A percentile compares a stretch with the other conserved stretches of the same genome.
Evolutionary conservation across 2,888 invertebrate genomes (phyloP).

Genomic region (Macrophya annulata): DNA sequence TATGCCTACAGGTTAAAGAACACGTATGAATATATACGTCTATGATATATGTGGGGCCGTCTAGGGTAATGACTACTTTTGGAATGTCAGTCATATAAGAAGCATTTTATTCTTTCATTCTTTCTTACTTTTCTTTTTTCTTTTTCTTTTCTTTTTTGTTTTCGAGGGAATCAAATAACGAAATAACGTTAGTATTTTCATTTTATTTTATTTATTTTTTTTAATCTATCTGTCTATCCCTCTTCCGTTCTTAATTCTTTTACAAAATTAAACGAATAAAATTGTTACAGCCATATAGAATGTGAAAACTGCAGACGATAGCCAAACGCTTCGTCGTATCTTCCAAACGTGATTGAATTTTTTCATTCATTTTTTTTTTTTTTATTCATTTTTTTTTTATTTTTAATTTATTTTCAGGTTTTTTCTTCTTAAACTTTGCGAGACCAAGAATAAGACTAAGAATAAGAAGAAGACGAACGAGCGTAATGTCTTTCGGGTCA

Average conservation of each 20-base stretch:
- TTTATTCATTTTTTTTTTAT: neutral
- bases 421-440: neutral
- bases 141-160: neutral
- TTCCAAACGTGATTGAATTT: neutral
- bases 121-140: neutral
- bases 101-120: neutral
- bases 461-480: neutral
- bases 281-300: neutral
- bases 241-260: neutral
- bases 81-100: slow-evolving; percentile 2
- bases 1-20: slow-evolving; percentile 27
- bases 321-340: neutral
- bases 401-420: neutral
- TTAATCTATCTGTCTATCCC: neutral
- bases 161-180: neutral
- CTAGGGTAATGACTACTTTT: slow-evolving; percentile 28
- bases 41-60: slow-evolving; percentile 20
- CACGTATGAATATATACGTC: slow-evolving; percentile 15
- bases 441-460: neutral
- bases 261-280: slow-evolving; percentile 10
- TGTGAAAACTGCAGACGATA: slow-evolving; percentile 2
- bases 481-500: slow-evolving; percentile 21
- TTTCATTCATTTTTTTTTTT: neutral
- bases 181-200: neutral
- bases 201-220: neutral